Conservation (phyloP, 2,113 vertebrate species). For the Strix aluco region DNA sequence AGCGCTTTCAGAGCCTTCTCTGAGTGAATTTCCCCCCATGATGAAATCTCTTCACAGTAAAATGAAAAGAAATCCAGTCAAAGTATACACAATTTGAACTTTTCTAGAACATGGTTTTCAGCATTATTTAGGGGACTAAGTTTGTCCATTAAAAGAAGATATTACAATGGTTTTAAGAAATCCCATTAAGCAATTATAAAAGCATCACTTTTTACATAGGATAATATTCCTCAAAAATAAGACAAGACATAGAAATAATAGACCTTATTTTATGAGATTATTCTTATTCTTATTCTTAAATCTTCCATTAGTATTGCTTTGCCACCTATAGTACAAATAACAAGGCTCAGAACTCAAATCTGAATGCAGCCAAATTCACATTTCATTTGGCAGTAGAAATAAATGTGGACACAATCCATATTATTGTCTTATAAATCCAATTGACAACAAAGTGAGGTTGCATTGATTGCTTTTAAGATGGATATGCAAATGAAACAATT, state of each 20-base stretch:
- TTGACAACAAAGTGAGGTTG: not conserved
- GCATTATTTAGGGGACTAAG: not conserved
- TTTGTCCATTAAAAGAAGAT: not conserved
- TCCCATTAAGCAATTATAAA: not conserved
- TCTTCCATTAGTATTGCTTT: not conserved
- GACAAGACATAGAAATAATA: not conserved
- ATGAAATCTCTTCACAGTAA: not conserved
- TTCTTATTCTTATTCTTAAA: not conserved
- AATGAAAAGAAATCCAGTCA: not conserved
- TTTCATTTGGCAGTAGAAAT: not conserved
- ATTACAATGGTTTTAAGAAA: not conserved
- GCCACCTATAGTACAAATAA: not conserved
- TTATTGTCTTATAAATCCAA: not conserved
- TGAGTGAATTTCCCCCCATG: not conserved
- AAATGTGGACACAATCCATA: not conserved
- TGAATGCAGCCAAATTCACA: not conserved
- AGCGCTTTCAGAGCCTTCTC: not conserved
- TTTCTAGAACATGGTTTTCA: not conserved
- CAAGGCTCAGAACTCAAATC: not conserved
- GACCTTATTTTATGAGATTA: not conserved
- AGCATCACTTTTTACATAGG: not conserved
- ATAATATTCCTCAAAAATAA: not conserved
- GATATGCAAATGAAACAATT: constrained; percentile 1
- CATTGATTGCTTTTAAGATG: not conserved
- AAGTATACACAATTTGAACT: not conserved